Evolutionary conservation across 1,140 invertebrate species (phyloP).

Genomic region (Belonocnema kinseyi): DNA sequence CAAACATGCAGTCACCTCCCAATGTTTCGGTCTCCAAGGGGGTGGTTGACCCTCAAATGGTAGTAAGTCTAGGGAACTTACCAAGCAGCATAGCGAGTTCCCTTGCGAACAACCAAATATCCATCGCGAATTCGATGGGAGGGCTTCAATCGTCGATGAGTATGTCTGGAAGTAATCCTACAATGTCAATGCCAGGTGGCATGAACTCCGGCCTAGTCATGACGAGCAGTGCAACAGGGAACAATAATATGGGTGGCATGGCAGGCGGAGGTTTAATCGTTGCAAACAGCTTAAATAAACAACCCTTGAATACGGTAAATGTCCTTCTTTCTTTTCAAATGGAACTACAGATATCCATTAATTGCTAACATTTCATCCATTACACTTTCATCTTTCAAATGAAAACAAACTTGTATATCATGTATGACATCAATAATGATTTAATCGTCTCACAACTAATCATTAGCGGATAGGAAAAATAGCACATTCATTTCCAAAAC

Average conservation of each 20-base stretch:
- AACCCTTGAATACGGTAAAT: conserved; percentile 75
- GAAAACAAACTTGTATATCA: no score
- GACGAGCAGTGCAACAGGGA: conserved; percentile 71
- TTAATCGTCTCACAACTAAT: no score
- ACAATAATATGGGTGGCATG: conserved; percentile 77
- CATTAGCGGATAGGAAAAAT: no score
- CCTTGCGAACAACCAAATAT: conserved; percentile 76
- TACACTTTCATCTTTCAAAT: no score
- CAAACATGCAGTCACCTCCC: conserved; percentile 87
- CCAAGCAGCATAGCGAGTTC: conserved; percentile 78
- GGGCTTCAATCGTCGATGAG: conserved; percentile 77
- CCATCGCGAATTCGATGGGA: conserved; percentile 78
- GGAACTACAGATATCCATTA: no score
- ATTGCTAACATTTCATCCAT: no score
- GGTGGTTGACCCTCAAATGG: conserved; percentile 77
- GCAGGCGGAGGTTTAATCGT: conserved; percentile 79
- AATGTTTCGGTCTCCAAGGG: conserved; percentile 82
- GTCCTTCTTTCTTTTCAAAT: background rate
- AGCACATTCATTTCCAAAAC: no score
- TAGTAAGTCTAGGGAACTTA: conserved; percentile 77
- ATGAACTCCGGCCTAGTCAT: conserved; percentile 78
- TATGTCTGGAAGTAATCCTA: conserved; percentile 78
- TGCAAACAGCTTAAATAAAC: conserved; percentile 83
- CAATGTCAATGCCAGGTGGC: conserved; percentile 79
- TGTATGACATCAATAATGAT: no score